Evolutionary conservation across 2,888 invertebrate genomes (phyloP).

Genomic region (Drosophila acutilabella): DNA sequence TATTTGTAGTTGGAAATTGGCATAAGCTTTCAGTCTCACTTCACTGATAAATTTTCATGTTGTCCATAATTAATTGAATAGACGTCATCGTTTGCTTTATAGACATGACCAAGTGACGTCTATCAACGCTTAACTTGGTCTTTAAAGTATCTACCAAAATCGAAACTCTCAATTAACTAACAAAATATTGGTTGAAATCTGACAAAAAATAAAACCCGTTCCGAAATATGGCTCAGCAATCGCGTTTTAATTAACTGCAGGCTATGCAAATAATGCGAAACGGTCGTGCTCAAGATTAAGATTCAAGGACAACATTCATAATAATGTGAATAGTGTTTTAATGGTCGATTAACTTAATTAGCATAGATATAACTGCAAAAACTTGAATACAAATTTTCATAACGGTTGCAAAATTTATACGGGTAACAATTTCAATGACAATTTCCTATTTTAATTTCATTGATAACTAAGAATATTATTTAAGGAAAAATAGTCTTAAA

Average conservation of each 20-base stretch:
- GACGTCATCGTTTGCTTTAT: not conserved
- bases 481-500: not conserved
- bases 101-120: constrained; percentile 19
- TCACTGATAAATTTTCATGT: constrained; percentile 4
- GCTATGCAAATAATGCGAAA: constrained; percentile 41
- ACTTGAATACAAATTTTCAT: constrained; percentile 1
- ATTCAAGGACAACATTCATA: constrained; percentile 51
- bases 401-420: not conserved
- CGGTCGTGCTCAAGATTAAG: constrained; percentile 32
- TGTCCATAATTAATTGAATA: not conserved
- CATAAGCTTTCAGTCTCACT: constrained; percentile 1
- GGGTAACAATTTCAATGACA: constrained; percentile 10
- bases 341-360: constrained; percentile 33
- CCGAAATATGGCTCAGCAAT: constrained; percentile 37
- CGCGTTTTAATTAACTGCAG: constrained; percentile 44
- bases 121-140: constrained; percentile 25
- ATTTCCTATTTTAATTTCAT: constrained; percentile 12
- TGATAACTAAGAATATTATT: not conserved
- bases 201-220: constrained; percentile 43
- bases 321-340: constrained; percentile 32
- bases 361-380: constrained; percentile 14
- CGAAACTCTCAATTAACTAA: constrained; percentile 1
- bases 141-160: constrained; percentile 11
- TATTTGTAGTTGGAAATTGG: too few relatives aligned
- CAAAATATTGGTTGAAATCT: constrained; percentile 24